Conservation (phyloP, 2,113 vertebrate genomes). For the Oostethus manadensis region DNA sequence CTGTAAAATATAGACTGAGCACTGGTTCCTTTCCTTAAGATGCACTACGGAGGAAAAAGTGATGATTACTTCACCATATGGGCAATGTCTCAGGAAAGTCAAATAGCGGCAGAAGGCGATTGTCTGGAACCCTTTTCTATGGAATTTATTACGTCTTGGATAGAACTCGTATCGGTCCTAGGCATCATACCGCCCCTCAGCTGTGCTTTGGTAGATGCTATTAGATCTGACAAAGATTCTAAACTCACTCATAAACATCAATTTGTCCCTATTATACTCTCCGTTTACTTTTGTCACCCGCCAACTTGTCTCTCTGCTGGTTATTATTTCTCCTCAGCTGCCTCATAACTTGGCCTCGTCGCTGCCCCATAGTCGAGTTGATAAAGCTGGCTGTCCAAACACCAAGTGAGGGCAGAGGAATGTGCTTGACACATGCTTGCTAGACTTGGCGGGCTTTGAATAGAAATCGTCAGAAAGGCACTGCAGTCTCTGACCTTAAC, state of each 20-base stretch:
- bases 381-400: conserved; percentile 30
- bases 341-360: conserved; percentile 18
- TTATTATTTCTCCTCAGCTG: conserved; percentile 21
- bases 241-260: conserved; percentile 3
- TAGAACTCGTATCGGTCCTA: too few relatives aligned
- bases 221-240: too few relatives aligned
- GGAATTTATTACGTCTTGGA: conserved; percentile 5
- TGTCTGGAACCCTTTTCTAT: conserved; percentile 7
- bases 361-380: conserved; percentile 18
- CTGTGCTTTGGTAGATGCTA: neutral
- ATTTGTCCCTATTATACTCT: neutral
- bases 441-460: conserved; percentile 14
- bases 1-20: too few relatives aligned
- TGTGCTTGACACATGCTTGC: conserved; percentile 37
- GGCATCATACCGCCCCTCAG: neutral
- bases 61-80: conserved; percentile 39
- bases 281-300: neutral
- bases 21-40: too few relatives aligned
- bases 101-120: conserved; percentile 28
- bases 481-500: conserved; percentile 16
- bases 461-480: conserved; percentile 4
- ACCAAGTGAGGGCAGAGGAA: conserved; percentile 17
- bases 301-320: conserved; percentile 5
- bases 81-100: conserved; percentile 29
- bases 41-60: neutral